Conservation (phyloP, 1,140 invertebrate species). For the Drosophila sucinea region DNA sequence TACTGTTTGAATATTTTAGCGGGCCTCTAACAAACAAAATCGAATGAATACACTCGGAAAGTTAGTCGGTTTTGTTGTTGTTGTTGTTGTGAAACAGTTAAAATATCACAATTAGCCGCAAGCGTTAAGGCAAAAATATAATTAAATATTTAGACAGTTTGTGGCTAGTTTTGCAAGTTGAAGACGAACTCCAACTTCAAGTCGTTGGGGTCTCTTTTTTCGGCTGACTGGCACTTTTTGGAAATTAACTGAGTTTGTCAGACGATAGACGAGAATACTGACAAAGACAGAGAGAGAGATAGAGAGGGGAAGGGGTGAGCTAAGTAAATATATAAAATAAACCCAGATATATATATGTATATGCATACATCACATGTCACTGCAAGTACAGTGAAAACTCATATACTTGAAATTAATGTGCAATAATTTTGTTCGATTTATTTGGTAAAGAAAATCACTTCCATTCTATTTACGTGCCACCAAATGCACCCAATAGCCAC, state of each 20-base stretch:
- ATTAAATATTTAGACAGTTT: conserved; percentile 21
- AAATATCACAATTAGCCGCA: conserved; percentile 8
- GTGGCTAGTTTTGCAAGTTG: conserved; percentile 4
- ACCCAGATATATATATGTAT: neutral
- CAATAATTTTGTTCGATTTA: neutral
- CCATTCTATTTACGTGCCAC: conserved; percentile 35
- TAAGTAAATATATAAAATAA: neutral
- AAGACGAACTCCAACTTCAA: conserved; percentile 1
- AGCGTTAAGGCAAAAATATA: conserved; percentile 19
- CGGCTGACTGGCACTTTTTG: conserved; percentile 14
- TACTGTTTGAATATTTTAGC: conserved; percentile 57
- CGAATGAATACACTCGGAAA: conserved; percentile 18
- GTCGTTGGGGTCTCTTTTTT: conserved; percentile 5
- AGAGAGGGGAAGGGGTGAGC: neutral
- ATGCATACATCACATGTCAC: conserved; percentile 4
- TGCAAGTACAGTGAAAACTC: conserved; percentile 1
- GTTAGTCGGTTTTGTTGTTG: conserved; percentile 13
- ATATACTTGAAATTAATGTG: neutral
- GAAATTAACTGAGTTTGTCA: conserved; percentile 7
- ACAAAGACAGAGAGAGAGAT: neutral
- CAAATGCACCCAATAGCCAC: conserved; percentile 81
- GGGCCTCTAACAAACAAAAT: conserved; percentile 42
- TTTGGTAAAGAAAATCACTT: neutral
- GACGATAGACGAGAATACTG: neutral
- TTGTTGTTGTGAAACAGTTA: conserved; percentile 35